Evolutionary conservation across 2,888 invertebrate species (phyloP).

Genomic region (Nomada fucata): DNA sequence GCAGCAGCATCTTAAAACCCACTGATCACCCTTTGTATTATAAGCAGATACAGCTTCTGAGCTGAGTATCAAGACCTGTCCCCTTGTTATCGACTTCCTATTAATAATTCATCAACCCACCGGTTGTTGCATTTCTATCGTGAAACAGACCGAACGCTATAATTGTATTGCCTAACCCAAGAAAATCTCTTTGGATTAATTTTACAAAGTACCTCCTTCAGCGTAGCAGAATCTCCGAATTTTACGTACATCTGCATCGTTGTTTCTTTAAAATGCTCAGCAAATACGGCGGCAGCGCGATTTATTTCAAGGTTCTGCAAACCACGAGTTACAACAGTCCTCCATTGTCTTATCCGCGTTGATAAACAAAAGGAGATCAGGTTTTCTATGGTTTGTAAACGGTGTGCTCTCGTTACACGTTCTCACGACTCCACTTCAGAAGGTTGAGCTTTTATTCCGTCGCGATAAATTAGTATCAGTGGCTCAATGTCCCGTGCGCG

Average conservation of each 20-base stretch:
- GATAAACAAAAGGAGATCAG: slow-evolving; percentile 46
- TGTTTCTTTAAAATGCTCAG: background rate
- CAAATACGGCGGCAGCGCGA: background rate
- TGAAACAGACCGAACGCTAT: background rate
- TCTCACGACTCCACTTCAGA: slow-evolving; percentile 17
- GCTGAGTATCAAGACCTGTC: slow-evolving; percentile 1
- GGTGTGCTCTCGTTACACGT: slow-evolving; percentile 30
- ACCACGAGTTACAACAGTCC: slow-evolving; percentile 27
- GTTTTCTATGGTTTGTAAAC: slow-evolving; percentile 38
- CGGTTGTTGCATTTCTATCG: background rate
- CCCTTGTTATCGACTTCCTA: slow-evolving; percentile 20
- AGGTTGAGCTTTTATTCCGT: slow-evolving; percentile 27
- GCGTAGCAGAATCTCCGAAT: background rate
- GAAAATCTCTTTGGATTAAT: background rate
- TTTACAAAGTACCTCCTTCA: background rate
- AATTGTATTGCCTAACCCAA: slow-evolving; percentile 12
- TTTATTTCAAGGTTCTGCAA: slow-evolving; percentile 45
- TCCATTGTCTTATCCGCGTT: slow-evolving; percentile 41
- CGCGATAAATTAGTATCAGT: slow-evolving; percentile 29
- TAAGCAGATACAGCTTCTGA: slow-evolving; percentile 9
- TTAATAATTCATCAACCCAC: slow-evolving; percentile 36
- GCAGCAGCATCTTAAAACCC: background rate
- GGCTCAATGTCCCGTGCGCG: slow-evolving; percentile 11
- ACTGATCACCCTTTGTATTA: slow-evolving; percentile 14
- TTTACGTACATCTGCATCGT: background rate